Evolutionary conservation across 2,797 vertebrate species (phyloP).

Genomic region (Yasuhikotakia modesta): DNA sequence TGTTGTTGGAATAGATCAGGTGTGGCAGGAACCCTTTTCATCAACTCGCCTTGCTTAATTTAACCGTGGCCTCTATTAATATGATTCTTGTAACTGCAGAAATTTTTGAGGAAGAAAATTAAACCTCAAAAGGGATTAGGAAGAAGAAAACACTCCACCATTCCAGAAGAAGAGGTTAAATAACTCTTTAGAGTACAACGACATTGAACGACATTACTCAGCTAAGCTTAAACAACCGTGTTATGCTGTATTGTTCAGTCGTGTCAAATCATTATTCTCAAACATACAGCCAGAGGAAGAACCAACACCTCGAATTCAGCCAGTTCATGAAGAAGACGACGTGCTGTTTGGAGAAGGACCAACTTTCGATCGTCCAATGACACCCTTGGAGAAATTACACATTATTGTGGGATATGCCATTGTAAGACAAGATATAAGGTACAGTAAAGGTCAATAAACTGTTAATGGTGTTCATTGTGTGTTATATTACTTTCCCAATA

Average conservation of each 20-base stretch:
- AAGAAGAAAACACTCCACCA: conserved; percentile 69
- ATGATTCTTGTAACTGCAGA: conserved; percentile 62
- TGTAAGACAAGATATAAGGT: conserved; percentile 83
- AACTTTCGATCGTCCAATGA: conserved; percentile 80
- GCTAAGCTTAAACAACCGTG: background rate
- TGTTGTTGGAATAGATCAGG: conserved; percentile 78
- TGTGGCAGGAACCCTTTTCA: conserved; percentile 37
- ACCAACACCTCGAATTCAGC: conserved; percentile 57
- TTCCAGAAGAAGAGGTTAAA: conserved; percentile 76
- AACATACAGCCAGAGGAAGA: conserved; percentile 13
- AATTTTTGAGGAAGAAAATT: conserved; percentile 75
- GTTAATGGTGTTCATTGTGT: background rate
- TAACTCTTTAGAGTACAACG: background rate
- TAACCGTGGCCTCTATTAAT: background rate
- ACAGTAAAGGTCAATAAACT: conserved; percentile 62
- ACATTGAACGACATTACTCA: background rate
- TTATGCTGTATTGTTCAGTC: background rate
- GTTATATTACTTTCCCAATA: background rate
- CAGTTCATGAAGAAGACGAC: conserved; percentile 69
- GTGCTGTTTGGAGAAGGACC: conserved; percentile 77
- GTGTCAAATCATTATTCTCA: background rate
- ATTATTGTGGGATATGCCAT: conserved; percentile 86
- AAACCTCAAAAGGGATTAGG: conserved; percentile 61
- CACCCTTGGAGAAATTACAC: conserved; percentile 90
- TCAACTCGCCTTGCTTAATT: background rate